Conservation (phyloP, 1,140 invertebrate genomes). For the Drosophila obscura region DNA sequence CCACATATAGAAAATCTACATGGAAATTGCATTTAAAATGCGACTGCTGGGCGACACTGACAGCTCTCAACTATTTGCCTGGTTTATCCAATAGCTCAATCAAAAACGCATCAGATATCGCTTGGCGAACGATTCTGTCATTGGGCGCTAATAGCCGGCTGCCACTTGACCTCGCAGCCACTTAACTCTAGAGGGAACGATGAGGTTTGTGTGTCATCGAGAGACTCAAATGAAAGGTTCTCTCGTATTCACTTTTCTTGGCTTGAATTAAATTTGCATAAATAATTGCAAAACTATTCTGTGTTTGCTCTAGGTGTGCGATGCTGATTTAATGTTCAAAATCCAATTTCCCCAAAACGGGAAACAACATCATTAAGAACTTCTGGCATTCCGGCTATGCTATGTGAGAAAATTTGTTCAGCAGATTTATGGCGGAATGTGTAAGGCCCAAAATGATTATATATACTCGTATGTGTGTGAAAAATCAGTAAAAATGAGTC, state of each 20-base stretch:
- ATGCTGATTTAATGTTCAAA: slow-evolving; percentile 15
- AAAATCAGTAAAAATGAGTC: background rate
- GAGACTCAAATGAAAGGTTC: background rate
- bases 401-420: slow-evolving; percentile 15
- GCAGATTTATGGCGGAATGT: slow-evolving; percentile 48
- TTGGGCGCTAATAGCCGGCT: slow-evolving; percentile 34
- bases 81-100: slow-evolving; percentile 34
- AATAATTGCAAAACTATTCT: slow-evolving; percentile 42
- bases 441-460: slow-evolving; percentile 9
- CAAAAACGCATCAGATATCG: slow-evolving; percentile 36
- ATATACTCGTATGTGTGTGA: background rate
- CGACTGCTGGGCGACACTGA: slow-evolving; percentile 1
- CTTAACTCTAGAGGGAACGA: background rate
- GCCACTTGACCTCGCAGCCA: slow-evolving; percentile 49
- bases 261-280: slow-evolving; percentile 57
- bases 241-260: slow-evolving; percentile 14
- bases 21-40: slow-evolving; percentile 38
- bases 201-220: background rate
- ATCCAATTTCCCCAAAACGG: slow-evolving; percentile 34
- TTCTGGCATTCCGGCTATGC: background rate
- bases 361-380: slow-evolving; percentile 14
- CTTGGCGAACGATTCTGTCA: slow-evolving; percentile 29
- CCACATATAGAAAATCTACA: slow-evolving; percentile 6
- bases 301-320: slow-evolving; percentile 9
- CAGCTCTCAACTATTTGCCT: slow-evolving; percentile 29